Conservation (phyloP, 2,797 vertebrate genomes). For the Hydrophis major region DNA sequence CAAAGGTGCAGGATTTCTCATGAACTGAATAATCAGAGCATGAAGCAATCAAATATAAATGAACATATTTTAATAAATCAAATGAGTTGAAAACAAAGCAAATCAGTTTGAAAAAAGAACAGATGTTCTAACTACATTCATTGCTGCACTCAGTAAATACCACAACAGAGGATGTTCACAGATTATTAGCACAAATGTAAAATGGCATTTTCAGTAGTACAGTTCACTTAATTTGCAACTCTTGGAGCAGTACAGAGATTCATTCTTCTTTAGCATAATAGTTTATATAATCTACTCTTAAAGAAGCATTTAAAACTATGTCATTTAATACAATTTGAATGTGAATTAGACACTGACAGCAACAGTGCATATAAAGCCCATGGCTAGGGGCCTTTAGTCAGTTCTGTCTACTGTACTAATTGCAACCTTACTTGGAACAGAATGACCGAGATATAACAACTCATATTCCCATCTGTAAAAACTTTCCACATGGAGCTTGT, state of each 20-base stretch:
- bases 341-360: not conserved
- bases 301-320: not conserved
- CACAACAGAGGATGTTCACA: not conserved
- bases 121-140: conserved; percentile 17
- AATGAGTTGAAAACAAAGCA: conserved; percentile 24
- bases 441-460: not conserved
- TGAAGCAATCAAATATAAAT: conserved; percentile 19
- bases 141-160: conserved; percentile 6
- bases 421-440: not conserved
- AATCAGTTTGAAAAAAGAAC: conserved; percentile 14
- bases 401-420: not conserved
- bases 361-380: not conserved
- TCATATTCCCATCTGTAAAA: not conserved
- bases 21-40: conserved; percentile 19
- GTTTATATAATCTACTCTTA: not conserved
- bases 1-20: not conserved
- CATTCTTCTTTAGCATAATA: not conserved
- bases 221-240: not conserved
- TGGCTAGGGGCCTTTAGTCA: not conserved
- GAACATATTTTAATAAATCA: conserved; percentile 22
- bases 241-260: not conserved
- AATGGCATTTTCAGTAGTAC: not conserved
- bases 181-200: not conserved
- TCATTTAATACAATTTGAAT: not conserved
- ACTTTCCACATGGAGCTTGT: not conserved